Conservation (phyloP, 2,888 invertebrate genomes). For the Busseola fusca region DNA sequence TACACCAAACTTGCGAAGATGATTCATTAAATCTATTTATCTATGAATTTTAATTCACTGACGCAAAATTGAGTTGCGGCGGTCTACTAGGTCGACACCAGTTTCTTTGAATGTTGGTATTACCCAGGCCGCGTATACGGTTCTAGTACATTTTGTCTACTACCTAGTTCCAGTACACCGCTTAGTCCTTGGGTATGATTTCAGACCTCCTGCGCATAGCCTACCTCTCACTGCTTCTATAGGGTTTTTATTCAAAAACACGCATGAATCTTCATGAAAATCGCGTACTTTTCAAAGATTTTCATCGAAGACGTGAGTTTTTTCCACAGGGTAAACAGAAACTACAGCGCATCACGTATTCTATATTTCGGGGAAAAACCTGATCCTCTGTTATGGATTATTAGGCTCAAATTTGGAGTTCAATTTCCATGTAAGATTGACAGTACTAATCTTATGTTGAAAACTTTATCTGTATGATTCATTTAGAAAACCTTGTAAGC, state of each 20-base stretch:
- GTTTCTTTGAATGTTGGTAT: not conserved
- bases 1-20: conserved; percentile 31
- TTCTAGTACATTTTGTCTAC: not conserved
- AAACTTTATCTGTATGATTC: conserved; percentile 4
- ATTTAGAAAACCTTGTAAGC: conserved; percentile 1
- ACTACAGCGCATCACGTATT: not conserved
- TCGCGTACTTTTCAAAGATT: no score
- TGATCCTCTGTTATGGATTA: not conserved
- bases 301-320: no score
- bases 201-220: not conserved
- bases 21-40: conserved; percentile 33
- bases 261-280: not conserved
- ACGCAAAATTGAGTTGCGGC: conserved; percentile 5
- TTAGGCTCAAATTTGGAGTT: conserved; percentile 7
- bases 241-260: not conserved
- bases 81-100: not conserved
- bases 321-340: not conserved
- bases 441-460: conserved; percentile 22
- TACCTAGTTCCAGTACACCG: not conserved
- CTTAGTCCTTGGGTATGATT: not conserved
- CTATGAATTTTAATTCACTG: not conserved
- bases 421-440: conserved; percentile 17
- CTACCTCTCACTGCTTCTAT: no score
- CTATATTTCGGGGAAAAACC: not conserved
- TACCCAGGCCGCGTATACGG: not conserved